A percentile compares a stretch with the other conserved stretches of the same genome.
Conservation (phyloP, 2,797 vertebrate genomes). For the Thaleichthys pacificus region DNA sequence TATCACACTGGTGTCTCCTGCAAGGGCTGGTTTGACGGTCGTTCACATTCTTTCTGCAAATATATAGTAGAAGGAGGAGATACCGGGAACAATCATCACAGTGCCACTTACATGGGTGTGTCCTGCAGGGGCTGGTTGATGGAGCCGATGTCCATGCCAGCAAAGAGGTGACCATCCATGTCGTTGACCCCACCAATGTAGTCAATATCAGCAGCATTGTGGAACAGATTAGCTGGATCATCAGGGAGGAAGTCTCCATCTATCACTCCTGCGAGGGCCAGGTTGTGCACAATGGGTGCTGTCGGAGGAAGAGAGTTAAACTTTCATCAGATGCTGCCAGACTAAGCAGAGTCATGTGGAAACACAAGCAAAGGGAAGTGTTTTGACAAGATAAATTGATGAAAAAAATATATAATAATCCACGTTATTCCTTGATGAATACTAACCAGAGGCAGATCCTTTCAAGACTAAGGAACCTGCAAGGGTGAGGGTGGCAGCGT, state of each 20-base stretch:
- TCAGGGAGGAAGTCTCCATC: slow-evolving; percentile 92
- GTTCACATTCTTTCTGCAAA: too few species aligned
- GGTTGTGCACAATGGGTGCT: slow-evolving; percentile 78
- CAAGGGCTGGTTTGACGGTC: slow-evolving; percentile 72
- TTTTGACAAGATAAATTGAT: not conserved
- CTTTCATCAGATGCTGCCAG: not conserved
- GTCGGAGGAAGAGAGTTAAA: slow-evolving; percentile 23
- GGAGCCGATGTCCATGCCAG: slow-evolving; percentile 76
- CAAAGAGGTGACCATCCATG: slow-evolving; percentile 92
- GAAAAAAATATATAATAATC: too few species aligned
- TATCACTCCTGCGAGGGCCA: slow-evolving; percentile 78
- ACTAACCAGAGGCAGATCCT: slow-evolving; percentile 61
- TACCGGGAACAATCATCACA: too few species aligned
- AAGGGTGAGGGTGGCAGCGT: slow-evolving; percentile 75
- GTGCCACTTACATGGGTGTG: slow-evolving; percentile 44
- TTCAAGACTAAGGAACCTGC: slow-evolving; percentile 69
- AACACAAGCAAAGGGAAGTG: not conserved
- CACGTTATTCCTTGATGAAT: not conserved
- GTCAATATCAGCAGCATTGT: slow-evolving; percentile 84
- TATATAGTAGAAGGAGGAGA: too few species aligned
- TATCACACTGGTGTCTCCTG: slow-evolving; percentile 72
- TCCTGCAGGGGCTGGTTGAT: slow-evolving; percentile 66
- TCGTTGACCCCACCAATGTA: slow-evolving; percentile 84
- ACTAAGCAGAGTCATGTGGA: not conserved
- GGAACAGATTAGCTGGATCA: slow-evolving; percentile 77